Evolutionary conservation across 2,888 invertebrate genomes (phyloP).

Genomic region (Diarsia rubi): DNA sequence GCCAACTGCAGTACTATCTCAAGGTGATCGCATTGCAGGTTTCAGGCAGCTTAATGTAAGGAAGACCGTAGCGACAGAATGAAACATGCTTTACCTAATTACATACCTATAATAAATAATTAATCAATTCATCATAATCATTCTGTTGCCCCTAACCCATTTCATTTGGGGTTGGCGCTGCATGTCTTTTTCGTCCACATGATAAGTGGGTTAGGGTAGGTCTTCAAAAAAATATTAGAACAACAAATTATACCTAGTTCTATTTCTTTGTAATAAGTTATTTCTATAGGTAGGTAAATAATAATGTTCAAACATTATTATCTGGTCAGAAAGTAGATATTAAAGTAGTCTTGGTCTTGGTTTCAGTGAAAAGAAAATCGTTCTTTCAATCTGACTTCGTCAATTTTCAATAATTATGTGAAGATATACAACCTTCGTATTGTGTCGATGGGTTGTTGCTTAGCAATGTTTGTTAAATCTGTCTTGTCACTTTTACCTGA

Average conservation of each 20-base stretch:
- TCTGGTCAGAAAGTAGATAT: not conserved
- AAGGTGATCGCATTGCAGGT: conserved; percentile 45
- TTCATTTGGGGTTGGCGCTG: no score
- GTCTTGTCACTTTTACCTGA: no score
- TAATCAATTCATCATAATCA: no score
- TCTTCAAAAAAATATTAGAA: no score
- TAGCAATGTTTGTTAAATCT: no score
- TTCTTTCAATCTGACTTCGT: not conserved
- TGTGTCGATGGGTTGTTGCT: no score
- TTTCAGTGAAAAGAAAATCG: not conserved
- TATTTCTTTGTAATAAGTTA: not conserved
- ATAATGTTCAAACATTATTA: not conserved
- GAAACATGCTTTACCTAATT: not conserved
- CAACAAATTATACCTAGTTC: not conserved
- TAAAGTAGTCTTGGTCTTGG: not conserved
- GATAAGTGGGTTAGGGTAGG: no score
- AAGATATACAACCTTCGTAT: no score
- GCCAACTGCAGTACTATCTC: conserved; percentile 40
- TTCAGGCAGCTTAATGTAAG: not conserved
- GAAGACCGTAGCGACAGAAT: not conserved
- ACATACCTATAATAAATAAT: not conserved
- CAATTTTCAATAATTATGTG: conserved; percentile 17
- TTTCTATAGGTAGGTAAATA: not conserved
- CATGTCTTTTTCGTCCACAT: no score
- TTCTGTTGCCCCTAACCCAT: no score